phyloP scores from a whole-genome alignment of 2,113 vertebrate genomes.

The Pycnonotus jocosus region DNA sequence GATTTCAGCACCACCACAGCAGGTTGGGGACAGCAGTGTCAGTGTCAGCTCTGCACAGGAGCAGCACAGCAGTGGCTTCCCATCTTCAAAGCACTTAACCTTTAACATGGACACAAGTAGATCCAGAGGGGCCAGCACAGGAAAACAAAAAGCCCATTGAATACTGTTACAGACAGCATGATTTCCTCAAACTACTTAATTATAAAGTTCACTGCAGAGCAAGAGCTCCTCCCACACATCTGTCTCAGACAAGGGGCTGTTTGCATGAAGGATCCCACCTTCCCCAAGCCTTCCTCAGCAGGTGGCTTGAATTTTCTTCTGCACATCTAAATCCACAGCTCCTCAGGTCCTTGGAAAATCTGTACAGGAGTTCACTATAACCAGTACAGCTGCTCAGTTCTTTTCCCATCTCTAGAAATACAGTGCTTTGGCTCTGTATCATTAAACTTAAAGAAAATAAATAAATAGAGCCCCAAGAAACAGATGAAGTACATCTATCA shows the following conservation, averaged over 20 bases:
- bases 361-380: not conserved
- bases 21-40: not conserved
- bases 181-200: not conserved
- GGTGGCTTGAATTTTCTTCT: not conserved
- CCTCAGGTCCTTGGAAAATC: not conserved
- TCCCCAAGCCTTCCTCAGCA: not conserved
- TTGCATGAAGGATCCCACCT: not conserved
- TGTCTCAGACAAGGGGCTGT: not conserved
- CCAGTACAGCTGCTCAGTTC: not conserved
- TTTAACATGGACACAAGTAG: not conserved
- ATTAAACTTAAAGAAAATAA: not conserved
- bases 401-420: not conserved
- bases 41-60: not conserved
- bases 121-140: not conserved
- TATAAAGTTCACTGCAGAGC: accelerated
- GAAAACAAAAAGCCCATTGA: not conserved
- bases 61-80: not conserved
- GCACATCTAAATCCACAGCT: not conserved
- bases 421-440: not conserved
- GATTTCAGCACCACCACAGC: not conserved
- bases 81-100: not conserved
- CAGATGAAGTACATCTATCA: not conserved
- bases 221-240: not conserved
- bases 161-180: not conserved
- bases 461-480: not conserved